Base-by-base conservation (phyloP, 2,113 vertebrate genomes). In the Phrynocephalus versicolor region DNA sequence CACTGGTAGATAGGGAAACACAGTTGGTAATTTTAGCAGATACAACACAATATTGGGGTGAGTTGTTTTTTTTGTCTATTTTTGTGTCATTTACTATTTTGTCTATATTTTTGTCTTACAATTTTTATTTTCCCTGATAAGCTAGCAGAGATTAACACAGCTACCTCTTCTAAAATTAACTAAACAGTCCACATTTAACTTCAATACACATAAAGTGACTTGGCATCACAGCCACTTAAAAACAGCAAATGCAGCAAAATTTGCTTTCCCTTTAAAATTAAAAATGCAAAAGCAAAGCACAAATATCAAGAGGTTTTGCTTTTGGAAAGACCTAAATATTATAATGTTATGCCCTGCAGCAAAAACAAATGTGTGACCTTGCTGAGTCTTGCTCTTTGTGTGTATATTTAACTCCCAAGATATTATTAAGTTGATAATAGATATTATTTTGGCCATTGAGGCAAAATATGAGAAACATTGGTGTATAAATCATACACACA, bases 301-400 rank as follows among this genome's bases (percentile, higher is more conserved):
- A 18, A 62, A 69, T 73, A 91, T 85, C 76, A 83, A 88, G 84
- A 39, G 82, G 27, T 69, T 85, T 33, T 85, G 57, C 81, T 82
- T 85, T 85, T 62, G 83, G 80, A 45, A 82, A 84, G 70, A 84
- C 60, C 21, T 79, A 25, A 86, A 79, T 23, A 10, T 62, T 1
- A 60, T 80, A 27, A 71, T 89, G 85, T 65, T 39, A 82, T 88
- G 41, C 87, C 89, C 76, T 0, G 3, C 51, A 88, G 89, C 83
- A 85, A 45, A 73, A 33, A 70, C 16, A 16, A 70, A 51, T 81
- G 55, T 30, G 15, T 81, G 85, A 90, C 83, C 60, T 92, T 90
- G 69, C n/a, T 19, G 82, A 86, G 84, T 79, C 30, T n/a, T 83
- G 64, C 23, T 88, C 18, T 58, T 84, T 57, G 18, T 6, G 25